Base-by-base conservation (phyloP, 2,888 invertebrate genomes). In the Erebia ligea region DNA sequence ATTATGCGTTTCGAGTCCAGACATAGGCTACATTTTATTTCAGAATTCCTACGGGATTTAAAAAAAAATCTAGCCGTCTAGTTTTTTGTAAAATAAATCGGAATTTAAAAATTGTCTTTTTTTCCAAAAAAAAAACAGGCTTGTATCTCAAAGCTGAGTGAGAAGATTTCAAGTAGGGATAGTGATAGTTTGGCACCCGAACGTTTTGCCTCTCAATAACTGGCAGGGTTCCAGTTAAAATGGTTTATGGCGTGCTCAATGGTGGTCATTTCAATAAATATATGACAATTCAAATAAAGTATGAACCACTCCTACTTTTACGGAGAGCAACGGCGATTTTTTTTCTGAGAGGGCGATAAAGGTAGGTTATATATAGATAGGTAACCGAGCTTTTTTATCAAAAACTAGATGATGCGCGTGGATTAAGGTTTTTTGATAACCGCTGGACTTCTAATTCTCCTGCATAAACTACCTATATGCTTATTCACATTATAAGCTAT, bases 201-300 rank as follows among this genome's bases (percentile, higher is more conserved):
- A n/a, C 54, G 48, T 56, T 67, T 50, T 54, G 54, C 64, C 66
- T 65, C 48, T 69, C 56, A 59, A 58, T 61, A 64, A 48, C 67
- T 72, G 72, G 72, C 72, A 63, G 48, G 54, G 56, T 17, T 67
- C 72, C 69, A 72, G 64, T 69, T 67, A 61, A 59, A 64, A 64
- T 67, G 72, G 69, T 64, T 59, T 45, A 68, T 40, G 65, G 48
- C 19, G 63, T 57, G 57, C 66, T 48, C 58, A 58, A 21, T 45
- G 66, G 58, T 57, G 48, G 45, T 42, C 62, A 45, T 62, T 62
- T 45, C 42, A 25, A 52, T 54, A 54, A 54, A 56, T 50, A 61
- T 68, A 68, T 61, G 48, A 54, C 59, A 52, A 40, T 61, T 59
- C 40, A 42, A 17, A 42, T 42, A 59, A 59, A 59, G 42, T 40